These are phyloP conservation scores for Lasioglossum lativentre DNA, from an alignment of 2,888 invertebrate genomes.

Conservation along the genomic window DNA sequence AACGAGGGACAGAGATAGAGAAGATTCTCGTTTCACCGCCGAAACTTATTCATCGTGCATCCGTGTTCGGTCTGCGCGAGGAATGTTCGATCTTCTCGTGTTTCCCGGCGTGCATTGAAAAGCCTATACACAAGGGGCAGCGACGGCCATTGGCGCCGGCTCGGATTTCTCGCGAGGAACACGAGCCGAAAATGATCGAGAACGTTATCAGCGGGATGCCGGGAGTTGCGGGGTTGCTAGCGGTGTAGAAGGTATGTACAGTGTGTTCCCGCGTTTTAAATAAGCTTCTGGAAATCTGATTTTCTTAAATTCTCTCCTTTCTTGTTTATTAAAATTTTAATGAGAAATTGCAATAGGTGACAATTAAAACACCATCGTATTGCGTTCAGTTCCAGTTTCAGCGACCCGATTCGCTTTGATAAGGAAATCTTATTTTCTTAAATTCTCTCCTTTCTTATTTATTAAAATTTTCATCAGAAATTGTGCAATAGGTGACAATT, in stretches of 20 bases:
- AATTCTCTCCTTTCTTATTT: background rate
- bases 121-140: background rate
- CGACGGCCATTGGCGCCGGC: background rate
- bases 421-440: background rate
- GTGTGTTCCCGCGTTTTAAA: background rate
- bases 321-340: background rate
- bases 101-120: conserved; percentile 36
- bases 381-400: background rate
- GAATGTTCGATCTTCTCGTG: conserved; percentile 38
- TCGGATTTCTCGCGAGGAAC: conserved; percentile 23
- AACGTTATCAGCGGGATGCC: background rate
- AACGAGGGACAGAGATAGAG: background rate
- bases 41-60: conserved; percentile 47
- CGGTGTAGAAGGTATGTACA: background rate
- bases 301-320: background rate
- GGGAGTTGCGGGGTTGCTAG: background rate
- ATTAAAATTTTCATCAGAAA: background rate
- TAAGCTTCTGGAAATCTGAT: background rate
- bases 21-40: conserved; percentile 40
- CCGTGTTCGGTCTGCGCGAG: background rate
- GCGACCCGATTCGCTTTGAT: background rate
- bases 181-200: conserved; percentile 13
- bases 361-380: no score
- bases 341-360: background rate
- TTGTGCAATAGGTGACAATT: background rate